A percentile compares a stretch with the other conserved stretches of the same genome.
phyloP scores from a whole-genome alignment of 2,797 vertebrate genomes.

The Premnoplex brunnescens region DNA sequence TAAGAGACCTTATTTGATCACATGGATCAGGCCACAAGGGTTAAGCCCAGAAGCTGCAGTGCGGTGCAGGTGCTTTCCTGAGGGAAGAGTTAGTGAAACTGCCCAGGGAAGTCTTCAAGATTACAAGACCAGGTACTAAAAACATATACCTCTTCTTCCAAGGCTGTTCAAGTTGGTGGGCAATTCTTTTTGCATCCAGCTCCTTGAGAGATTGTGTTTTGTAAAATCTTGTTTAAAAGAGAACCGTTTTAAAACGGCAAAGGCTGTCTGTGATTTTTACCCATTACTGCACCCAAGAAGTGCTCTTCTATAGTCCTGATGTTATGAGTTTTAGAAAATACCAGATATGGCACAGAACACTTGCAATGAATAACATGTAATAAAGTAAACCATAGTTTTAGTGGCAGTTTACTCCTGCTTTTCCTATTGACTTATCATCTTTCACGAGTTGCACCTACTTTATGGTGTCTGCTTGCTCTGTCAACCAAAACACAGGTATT shows the following conservation, averaged over 20 bases:
- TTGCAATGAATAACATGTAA: neutral
- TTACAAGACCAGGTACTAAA: neutral
- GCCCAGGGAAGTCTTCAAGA: neutral
- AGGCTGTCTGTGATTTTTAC: neutral
- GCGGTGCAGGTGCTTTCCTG: neutral
- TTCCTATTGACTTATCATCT: neutral
- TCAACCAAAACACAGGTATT: neutral
- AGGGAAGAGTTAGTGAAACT: neutral
- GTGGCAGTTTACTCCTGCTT: neutral
- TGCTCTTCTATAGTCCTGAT: neutral
- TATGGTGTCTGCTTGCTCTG: neutral
- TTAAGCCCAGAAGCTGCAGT: neutral
- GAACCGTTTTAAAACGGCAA: neutral
- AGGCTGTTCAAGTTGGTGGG: neutral
- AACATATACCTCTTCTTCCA: neutral
- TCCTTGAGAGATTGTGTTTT: neutral
- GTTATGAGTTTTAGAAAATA: neutral
- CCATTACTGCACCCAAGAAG: neutral
- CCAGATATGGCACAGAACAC: neutral
- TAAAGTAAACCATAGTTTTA: neutral
- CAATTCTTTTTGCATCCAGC: accelerated
- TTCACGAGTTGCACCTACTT: accelerated
- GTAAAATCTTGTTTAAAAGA: neutral
- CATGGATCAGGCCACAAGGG: neutral
- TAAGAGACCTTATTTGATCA: neutral